Percentiles rank a stretch among this genome's conserved stretches.
phyloP scores from a whole-genome alignment of 1,140 invertebrate genomes.

The Penaeus chinensis region DNA sequence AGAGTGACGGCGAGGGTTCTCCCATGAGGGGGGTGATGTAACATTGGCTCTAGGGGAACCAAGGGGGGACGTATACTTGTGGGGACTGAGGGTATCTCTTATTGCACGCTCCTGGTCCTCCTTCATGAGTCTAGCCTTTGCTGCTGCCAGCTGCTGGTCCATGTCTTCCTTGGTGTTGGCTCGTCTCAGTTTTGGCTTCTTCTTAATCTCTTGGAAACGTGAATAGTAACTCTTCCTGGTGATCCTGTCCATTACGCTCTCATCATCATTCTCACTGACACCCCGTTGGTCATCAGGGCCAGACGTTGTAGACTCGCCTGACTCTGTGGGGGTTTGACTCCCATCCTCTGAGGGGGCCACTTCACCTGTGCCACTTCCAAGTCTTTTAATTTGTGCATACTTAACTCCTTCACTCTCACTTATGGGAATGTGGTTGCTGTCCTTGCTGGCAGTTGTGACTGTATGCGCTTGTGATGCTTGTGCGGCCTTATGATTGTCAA shows the following conservation, averaged over 20 bases:
- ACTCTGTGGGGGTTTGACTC: constrained; percentile 60
- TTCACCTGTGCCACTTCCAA: constrained; percentile 54
- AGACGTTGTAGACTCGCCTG: constrained; percentile 20
- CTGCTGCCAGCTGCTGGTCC: constrained; percentile 62
- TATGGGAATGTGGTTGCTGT: constrained; percentile 7
- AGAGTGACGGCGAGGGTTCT: constrained; percentile 26
- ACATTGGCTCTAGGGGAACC: constrained; percentile 40
- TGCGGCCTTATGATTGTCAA: constrained; percentile 5
- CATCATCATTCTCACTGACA: constrained; percentile 70
- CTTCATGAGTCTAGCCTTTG: constrained; percentile 62
- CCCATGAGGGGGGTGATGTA: constrained; percentile 44
- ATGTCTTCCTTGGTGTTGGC: constrained; percentile 53
- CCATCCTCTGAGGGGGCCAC: constrained; percentile 65
- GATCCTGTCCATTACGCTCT: constrained; percentile 86
- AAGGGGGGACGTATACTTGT: constrained; percentile 39
- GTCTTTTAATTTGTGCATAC: constrained; percentile 33
- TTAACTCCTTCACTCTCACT: constrained; percentile 41
- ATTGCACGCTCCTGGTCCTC: constrained; percentile 46
- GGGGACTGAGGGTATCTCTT: constrained; percentile 43
- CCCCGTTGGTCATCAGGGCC: constrained; percentile 24
- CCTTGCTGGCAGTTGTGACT: constrained; percentile 18
- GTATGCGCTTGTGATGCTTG: neutral
- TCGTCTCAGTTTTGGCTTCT: constrained; percentile 48
- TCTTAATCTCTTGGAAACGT: constrained; percentile 77
- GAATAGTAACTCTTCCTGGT: constrained; percentile 88